Evolutionary conservation across 2,888 invertebrate species (phyloP).

Genomic region (Megalurothrips usitatus): DNA sequence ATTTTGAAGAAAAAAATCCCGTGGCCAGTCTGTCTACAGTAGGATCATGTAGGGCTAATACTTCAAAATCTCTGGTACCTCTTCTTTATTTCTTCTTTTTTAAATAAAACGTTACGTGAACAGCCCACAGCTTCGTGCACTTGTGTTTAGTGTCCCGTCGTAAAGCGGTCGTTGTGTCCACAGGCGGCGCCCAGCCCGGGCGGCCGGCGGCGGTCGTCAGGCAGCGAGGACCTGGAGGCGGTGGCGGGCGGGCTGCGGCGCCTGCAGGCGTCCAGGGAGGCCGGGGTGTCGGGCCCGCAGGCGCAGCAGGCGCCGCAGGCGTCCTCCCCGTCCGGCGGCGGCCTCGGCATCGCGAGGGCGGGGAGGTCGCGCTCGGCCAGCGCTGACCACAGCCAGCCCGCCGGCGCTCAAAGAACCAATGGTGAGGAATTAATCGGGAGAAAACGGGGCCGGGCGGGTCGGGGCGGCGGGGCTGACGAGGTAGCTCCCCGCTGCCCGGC

Average conservation of each 20-base stretch:
- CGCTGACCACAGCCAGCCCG: slow-evolving; percentile 19
- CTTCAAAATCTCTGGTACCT: too few species aligned
- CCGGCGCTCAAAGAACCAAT: slow-evolving; percentile 12
- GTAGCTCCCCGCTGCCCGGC: too few species aligned
- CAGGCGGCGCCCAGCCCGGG: slow-evolving; percentile 8
- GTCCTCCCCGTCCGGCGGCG: background rate
- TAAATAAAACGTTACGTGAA: too few species aligned
- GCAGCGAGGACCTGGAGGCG: slow-evolving; percentile 24
- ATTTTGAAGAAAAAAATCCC: too few species aligned
- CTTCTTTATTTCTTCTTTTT: too few species aligned
- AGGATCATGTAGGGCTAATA: too few species aligned
- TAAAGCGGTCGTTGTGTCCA: background rate
- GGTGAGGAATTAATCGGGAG: background rate
- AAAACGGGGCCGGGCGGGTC: too few species aligned
- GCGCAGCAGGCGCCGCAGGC: background rate
- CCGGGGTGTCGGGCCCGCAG: background rate
- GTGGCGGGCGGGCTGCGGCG: slow-evolving; percentile 3
- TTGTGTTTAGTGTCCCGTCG: too few species aligned
- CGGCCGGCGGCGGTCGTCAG: slow-evolving; percentile 2
- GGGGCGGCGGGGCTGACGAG: too few species aligned
- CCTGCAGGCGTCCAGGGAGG: background rate
- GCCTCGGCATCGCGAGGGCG: background rate
- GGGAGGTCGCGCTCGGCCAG: background rate
- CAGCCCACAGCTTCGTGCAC: too few species aligned
- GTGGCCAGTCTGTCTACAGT: too few species aligned